Base-by-base conservation (phyloP, 2,888 invertebrate genomes). In the Nysson spinosus region DNA sequence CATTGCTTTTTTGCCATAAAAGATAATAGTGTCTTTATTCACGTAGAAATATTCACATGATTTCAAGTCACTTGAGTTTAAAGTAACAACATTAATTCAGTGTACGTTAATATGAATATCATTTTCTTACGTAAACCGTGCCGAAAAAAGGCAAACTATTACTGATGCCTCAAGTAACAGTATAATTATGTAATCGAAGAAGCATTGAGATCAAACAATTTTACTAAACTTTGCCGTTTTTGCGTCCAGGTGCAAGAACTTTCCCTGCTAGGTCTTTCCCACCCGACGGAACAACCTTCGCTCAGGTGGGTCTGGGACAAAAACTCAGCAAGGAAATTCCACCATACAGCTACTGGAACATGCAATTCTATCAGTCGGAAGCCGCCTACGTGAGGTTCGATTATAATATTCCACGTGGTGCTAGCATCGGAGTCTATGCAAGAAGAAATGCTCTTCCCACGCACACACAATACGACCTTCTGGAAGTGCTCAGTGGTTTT, bases 291-390 rank as follows among this genome's bases (percentile, higher is more conserved):
- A 96, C 96, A 77, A 96, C 96, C 50, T 96, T 96, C 88, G 93
- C 94, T 80, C 96, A 96, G 90, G 95, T 97, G 82, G 91, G 93
- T 75, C 89, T 97, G 84, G 96, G 96, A 74, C 94, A 96, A 88
- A 93, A 94, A 85, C 90, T 96, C 81, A 94, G 94, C 81, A 94
- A 95, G 88, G 94, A 95, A 89, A 95, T 98, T 85, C 94, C 94
- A 83, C 94, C 97, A 70, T 96, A 97, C 89, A 95, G 96, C 86
- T 97, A 97, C 88, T 97, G 97, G 97, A 96, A 97, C 88, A 95
- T 97, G 93, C 96, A 97, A 88, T 97, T 98, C 88, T 96, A 95
- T 89, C 97, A 97, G 88, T 95, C 95, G 64, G 95, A 96, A 88
- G 94, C 97, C 51, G 94, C 96, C 40, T 97, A 96, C 88, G 95